phyloP scores from a whole-genome alignment of 2,888 invertebrate species.

The Tridacna gigas region DNA sequence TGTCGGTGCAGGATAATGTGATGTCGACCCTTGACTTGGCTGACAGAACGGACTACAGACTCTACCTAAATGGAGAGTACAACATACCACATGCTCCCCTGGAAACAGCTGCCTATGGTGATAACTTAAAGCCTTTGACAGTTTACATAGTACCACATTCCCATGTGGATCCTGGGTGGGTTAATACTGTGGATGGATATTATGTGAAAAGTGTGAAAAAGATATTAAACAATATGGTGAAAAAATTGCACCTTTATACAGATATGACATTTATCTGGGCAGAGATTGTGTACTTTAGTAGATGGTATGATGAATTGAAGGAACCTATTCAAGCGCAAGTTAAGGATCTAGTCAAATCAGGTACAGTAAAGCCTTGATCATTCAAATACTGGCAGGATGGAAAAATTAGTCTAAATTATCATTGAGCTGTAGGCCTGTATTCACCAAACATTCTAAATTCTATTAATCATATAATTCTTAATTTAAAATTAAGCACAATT shows the following conservation, averaged over 20 bases:
- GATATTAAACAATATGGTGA: conserved; percentile 96
- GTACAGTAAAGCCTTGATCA: conserved; percentile 21
- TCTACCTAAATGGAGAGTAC: conserved; percentile 74
- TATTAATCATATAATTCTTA: too few species aligned
- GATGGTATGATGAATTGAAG: conserved; percentile 83
- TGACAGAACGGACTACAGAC: conserved; percentile 70
- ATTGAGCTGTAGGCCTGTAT: too few species aligned
- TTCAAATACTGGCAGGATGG: neutral
- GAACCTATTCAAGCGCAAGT: conserved; percentile 77
- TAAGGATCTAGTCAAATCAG: conserved; percentile 72
- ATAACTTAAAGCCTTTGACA: conserved; percentile 63
- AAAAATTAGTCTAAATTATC: too few species aligned
- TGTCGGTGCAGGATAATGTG: conserved; percentile 17
- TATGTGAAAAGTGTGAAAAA: conserved; percentile 91
- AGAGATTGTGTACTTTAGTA: conserved; percentile 82
- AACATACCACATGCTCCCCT: conserved; percentile 69
- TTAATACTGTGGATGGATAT: conserved; percentile 97
- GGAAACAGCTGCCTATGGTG: conserved; percentile 57
- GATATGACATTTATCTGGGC: conserved; percentile 87
- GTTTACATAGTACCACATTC: conserved; percentile 94
- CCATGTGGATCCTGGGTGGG: conserved; percentile 99
- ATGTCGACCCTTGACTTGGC: conserved; percentile 73
- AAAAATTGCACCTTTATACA: conserved; percentile 92
- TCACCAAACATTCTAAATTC: too few species aligned
- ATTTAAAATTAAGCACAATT: too few species aligned